phyloP scores from a whole-genome alignment of 2,113 vertebrate genomes.

The Cervus canadensis region DNA sequence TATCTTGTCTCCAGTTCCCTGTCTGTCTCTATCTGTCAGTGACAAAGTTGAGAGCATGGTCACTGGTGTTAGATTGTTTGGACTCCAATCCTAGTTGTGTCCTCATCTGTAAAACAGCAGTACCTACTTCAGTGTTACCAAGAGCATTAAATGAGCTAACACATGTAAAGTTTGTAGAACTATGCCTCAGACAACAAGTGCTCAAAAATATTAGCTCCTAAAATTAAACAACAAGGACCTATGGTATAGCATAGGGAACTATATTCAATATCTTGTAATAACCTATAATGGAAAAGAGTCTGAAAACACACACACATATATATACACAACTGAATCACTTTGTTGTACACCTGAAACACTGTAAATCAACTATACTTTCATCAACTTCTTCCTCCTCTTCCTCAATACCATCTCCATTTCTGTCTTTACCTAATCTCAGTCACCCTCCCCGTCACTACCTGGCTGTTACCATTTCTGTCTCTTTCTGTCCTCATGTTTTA shows the following conservation, averaged over 20 bases:
- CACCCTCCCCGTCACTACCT: not conserved
- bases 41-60: not conserved
- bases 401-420: not conserved
- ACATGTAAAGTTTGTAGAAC: not conserved
- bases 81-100: not conserved
- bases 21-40: not conserved
- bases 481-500: not conserved
- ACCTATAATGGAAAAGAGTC: not conserved
- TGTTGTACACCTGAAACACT: not conserved
- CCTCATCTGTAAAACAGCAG: constrained; percentile 2
- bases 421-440: not conserved
- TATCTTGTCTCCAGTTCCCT: not conserved
- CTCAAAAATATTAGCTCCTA: not conserved
- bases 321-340: not conserved
- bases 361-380: not conserved
- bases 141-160: constrained; percentile 8
- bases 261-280: not conserved
- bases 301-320: not conserved
- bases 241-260: not conserved
- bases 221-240: not conserved
- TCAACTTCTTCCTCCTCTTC: not conserved
- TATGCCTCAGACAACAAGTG: constrained; percentile 15
- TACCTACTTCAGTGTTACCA: not conserved
- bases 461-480: not conserved
- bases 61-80: not conserved